Evolutionary conservation across 2,888 invertebrate species (phyloP), one percentile per base, ranked within the genome.

Genomic region (Allophyes oxyacanthae): DNA sequence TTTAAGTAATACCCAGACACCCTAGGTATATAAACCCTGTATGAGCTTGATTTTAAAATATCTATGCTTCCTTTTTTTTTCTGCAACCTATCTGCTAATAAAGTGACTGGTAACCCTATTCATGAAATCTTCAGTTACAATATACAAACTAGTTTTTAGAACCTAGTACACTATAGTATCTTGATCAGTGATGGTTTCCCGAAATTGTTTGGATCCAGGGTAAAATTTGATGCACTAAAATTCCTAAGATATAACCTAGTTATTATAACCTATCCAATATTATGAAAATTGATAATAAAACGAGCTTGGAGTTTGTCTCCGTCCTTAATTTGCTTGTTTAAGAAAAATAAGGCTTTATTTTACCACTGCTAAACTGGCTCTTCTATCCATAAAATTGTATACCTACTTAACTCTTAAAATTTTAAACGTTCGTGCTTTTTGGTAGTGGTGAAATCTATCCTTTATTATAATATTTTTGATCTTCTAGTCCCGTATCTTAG

Each of bases 401-500:
- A 25, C 4, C 6, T 25, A 25, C 6, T 5, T 5, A 28, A 28
- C 7, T 28, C 28, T 6, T 8, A 8, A 48, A 48, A 30, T 26
- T 66, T 11, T 43, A n/a, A n/a, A n/a, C 52, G 32, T 36, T n/a
- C 26, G 13, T 42, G 34, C 43, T 40, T 48, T 63, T 51, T 44
- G 13, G 51, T 49, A 66, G 59, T 66, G 57, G 54, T 51, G 15
- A 52, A 60, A 57, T 48, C 33, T 44, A 51, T 38, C 50, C 49
- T 49, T 45, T 14, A 53, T 48, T 49, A 58, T 58, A 53, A 70
- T 61, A 68, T 36, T 15, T 49, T 61, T 68, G 71, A 76, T 77
- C 84, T 88, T 92, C 92, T 92, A 92, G 92, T 92, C 92, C 82
- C 77, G 56, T 87, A 85, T 75, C 40, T 81, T 72, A 75, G 53